A percentile compares a stretch with the other conserved stretches of the same genome.
These are phyloP conservation scores for Ochotona curzoniae DNA, from an alignment of 2,113 vertebrate genomes.

Conservation along the genomic window DNA sequence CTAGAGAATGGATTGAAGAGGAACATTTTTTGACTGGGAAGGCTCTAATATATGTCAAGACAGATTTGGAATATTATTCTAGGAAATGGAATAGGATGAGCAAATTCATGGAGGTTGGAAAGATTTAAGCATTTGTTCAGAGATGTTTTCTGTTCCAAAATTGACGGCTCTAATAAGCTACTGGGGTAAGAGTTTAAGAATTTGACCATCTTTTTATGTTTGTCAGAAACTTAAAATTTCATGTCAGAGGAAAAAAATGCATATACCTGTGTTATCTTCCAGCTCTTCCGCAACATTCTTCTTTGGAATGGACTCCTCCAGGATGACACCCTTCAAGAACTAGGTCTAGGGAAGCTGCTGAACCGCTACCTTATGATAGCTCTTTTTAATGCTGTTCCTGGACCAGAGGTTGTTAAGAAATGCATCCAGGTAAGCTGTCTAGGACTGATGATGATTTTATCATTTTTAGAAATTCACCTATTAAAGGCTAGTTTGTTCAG, in stretches of 20 bases:
- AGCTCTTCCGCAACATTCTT: constrained; percentile 92
- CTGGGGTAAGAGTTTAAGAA: background rate
- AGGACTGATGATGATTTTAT: background rate
- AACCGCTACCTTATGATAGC: constrained; percentile 93
- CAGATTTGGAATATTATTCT: background rate
- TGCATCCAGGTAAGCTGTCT: constrained; percentile 88
- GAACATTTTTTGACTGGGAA: background rate
- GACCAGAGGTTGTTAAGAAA: constrained; percentile 81
- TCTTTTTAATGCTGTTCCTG: constrained; percentile 85
- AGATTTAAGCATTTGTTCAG: background rate
- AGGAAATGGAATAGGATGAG: constrained; percentile 5
- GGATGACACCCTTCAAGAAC: constrained; percentile 88
- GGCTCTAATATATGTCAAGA: background rate
- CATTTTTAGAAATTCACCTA: constrained; percentile 15
- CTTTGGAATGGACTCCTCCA: constrained; percentile 92
- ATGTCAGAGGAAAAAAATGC: background rate
- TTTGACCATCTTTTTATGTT: background rate
- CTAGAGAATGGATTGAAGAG: background rate
- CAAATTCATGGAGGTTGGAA: background rate
- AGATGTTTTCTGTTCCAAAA: constrained; percentile 38
- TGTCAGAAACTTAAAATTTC: background rate
- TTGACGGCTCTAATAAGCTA: background rate
- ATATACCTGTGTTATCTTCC: constrained; percentile 59
- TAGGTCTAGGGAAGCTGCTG: constrained; percentile 92
- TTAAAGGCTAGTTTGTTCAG: constrained; percentile 11